Conservation (phyloP, 2,113 vertebrate species). For the Ochotona princeps region DNA sequence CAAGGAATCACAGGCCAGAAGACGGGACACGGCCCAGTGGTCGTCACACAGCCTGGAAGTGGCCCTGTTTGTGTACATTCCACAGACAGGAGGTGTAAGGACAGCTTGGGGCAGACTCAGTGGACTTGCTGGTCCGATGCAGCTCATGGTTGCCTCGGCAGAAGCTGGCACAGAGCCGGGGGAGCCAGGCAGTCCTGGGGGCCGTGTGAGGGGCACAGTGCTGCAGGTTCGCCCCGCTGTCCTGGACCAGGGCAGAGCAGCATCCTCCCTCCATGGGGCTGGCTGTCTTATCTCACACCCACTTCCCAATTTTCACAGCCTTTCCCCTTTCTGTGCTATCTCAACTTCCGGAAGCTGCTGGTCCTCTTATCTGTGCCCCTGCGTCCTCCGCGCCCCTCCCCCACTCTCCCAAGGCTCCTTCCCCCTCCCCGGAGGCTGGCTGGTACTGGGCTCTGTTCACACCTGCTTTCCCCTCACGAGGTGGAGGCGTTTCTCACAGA, state of each 20-base stretch:
- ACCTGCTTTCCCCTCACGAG: too few relatives aligned
- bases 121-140: too few relatives aligned
- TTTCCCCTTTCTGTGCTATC: constrained; percentile 61
- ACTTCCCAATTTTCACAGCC: constrained; percentile 75
- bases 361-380: neutral
- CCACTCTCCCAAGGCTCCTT: too few relatives aligned
- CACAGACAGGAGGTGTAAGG: neutral
- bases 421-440: too few relatives aligned
- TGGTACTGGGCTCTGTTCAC: too few relatives aligned
- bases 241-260: neutral
- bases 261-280: constrained; percentile 44
- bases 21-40: neutral
- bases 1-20: neutral
- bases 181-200: too few relatives aligned
- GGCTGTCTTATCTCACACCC: constrained; percentile 77
- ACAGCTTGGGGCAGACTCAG: too few relatives aligned
- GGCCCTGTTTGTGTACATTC: neutral
- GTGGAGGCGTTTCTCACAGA: too few relatives aligned
- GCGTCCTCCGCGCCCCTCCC: neutral
- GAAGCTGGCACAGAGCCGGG: neutral
- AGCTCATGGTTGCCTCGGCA: neutral
- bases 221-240: too few relatives aligned
- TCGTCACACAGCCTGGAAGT: constrained; percentile 5
- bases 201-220: too few relatives aligned
- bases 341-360: constrained; percentile 75